These are phyloP conservation scores for Notechis scutatus DNA, from an alignment of 2,113 vertebrate species.

Conservation along the genomic window DNA sequence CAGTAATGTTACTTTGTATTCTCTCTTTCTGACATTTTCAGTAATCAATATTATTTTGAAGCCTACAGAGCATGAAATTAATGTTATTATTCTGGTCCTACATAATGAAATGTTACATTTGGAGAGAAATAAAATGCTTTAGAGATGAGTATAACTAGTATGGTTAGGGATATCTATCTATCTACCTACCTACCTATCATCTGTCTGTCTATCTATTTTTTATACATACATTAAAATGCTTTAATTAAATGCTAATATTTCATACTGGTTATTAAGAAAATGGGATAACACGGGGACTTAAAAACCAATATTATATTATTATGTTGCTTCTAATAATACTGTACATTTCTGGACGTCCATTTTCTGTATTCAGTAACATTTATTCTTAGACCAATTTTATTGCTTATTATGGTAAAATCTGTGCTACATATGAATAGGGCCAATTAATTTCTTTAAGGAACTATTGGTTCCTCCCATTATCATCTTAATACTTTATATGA, in stretches of 20 bases:
- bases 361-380: not conserved
- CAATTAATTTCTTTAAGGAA: not conserved
- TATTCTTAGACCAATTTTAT: not conserved
- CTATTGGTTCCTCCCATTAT: not conserved
- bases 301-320: not conserved
- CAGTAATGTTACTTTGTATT: not conserved
- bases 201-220: too few relatives aligned
- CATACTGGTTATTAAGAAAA: not conserved
- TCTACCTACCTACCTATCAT: too few relatives aligned
- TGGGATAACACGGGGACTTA: not conserved
- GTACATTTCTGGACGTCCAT: not conserved
- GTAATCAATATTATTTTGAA: slow-evolving; percentile 8
- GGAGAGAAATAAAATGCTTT: slow-evolving; percentile 12
- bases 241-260: slow-evolving; percentile 14
- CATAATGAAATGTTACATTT: slow-evolving; percentile 28
- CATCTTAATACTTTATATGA: not conserved
- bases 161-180: not conserved
- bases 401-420: not conserved
- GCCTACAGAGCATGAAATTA: slow-evolving; percentile 10
- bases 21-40: slow-evolving; percentile 10
- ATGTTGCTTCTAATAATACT: not conserved
- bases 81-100: slow-evolving; percentile 31
- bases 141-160: not conserved
- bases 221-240: not conserved
- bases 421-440: not conserved